These are phyloP conservation scores for Archivesica marissinica DNA, from an alignment of 1,140 invertebrate genomes.

Conservation along the genomic window DNA sequence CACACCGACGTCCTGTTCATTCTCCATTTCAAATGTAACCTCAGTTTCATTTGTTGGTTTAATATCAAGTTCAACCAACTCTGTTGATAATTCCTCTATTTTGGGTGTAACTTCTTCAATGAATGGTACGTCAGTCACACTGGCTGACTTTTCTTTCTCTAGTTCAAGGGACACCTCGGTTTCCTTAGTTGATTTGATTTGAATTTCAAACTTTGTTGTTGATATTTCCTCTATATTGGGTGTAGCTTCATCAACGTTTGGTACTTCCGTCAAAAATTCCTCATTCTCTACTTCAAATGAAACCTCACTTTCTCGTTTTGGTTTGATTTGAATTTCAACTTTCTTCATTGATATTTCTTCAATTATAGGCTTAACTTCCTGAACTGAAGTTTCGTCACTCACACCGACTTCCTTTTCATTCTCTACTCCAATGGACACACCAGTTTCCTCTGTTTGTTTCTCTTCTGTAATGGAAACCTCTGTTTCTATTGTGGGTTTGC, in stretches of 20 bases:
- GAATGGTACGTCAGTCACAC: too few species aligned
- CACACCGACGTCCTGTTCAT: not conserved
- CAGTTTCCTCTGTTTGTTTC: not conserved
- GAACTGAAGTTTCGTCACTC: not conserved
- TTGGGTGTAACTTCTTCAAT: not conserved
- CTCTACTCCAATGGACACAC: not conserved
- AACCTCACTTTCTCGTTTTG: conserved; percentile 24
- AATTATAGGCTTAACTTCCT: not conserved
- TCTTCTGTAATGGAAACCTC: conserved; percentile 5
- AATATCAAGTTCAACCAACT: not conserved
- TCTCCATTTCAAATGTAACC: conserved; percentile 25
- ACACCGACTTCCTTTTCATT: conserved; percentile 15
- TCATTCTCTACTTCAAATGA: not conserved
- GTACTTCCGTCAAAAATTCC: not conserved
- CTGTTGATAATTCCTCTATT: not conserved
- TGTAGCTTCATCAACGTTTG: not conserved
- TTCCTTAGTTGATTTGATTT: not conserved
- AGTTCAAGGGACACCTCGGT: conserved; percentile 19
- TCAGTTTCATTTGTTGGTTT: conserved; percentile 39
- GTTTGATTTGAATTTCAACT: conserved; percentile 8
- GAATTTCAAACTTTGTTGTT: not conserved
- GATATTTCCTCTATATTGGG: not conserved
- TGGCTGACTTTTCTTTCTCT: not conserved
- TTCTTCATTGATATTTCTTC: conserved; percentile 36
- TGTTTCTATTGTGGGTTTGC: not conserved